Evolutionary conservation across 2,113 vertebrate genomes (phyloP).

Genomic region (Hippocampus barbouri): DNA sequence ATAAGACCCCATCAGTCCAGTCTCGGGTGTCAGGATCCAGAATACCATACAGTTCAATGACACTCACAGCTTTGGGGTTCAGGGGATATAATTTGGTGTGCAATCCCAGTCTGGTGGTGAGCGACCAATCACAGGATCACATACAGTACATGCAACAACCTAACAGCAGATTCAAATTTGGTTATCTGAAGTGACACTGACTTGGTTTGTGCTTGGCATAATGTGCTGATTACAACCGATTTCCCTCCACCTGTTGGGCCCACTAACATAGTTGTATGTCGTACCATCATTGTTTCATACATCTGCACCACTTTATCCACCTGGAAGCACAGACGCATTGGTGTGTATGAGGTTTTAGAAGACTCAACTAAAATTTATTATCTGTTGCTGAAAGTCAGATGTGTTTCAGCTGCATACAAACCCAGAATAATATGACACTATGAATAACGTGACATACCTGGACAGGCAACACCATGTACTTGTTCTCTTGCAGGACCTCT

Average conservation of each 20-base stretch:
- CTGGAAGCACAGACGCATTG: constrained; percentile 58
- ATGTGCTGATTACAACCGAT: constrained; percentile 88
- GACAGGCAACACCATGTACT: constrained; percentile 76
- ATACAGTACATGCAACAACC: neutral
- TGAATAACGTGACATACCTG: constrained; percentile 73
- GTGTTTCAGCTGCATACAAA: neutral
- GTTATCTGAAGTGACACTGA: constrained; percentile 53
- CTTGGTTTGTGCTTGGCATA: constrained; percentile 93
- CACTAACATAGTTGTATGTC: constrained; percentile 95
- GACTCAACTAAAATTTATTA: neutral
- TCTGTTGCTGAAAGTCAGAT: neutral
- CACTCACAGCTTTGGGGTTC: constrained; percentile 94
- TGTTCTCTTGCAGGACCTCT: constrained; percentile 73
- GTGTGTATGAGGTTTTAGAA: neutral
- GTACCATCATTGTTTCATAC: constrained; percentile 97
- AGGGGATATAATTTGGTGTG: constrained; percentile 84
- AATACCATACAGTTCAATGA: constrained; percentile 91
- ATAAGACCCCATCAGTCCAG: constrained; percentile 95
- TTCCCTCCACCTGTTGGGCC: constrained; percentile 97
- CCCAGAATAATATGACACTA: neutral
- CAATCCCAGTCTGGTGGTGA: constrained; percentile 77
- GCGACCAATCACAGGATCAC: neutral
- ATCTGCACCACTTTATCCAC: constrained; percentile 97
- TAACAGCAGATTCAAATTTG: neutral
- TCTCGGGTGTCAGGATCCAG: constrained; percentile 88